These are phyloP conservation scores for Catharus minimus DNA, from an alignment of 2,113 vertebrate species.

Conservation along the genomic window DNA sequence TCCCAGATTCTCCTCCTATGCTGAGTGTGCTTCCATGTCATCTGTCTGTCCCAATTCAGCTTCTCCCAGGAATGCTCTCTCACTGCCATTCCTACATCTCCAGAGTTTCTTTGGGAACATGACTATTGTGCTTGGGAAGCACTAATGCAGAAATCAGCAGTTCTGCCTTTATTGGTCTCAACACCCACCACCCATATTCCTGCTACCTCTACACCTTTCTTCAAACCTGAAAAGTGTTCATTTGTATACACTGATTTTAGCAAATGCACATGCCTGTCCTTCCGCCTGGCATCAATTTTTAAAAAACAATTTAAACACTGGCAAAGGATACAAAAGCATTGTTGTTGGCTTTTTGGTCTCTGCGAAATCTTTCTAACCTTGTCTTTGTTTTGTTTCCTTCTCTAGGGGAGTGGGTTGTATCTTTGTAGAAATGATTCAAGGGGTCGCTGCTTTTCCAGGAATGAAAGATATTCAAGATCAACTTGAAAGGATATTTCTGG, in stretches of 20 bases:
- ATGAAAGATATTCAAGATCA: conserved; percentile 99
- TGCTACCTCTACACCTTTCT: neutral
- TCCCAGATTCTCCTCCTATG: neutral
- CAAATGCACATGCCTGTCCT: neutral
- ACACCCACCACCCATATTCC: neutral
- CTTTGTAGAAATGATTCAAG: conserved; percentile 98
- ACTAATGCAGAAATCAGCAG: neutral
- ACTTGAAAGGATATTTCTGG: conserved; percentile 97
- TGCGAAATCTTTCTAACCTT: neutral
- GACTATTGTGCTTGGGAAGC: neutral
- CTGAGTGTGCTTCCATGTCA: fast-evolving
- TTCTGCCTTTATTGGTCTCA: neutral
- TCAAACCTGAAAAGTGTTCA: neutral
- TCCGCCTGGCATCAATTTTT: neutral
- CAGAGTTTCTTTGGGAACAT: neutral
- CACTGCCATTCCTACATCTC: neutral
- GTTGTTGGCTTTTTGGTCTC: neutral
- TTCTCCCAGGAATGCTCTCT: neutral
- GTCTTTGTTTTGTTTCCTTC: neutral
- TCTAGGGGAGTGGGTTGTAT: conserved; percentile 96
- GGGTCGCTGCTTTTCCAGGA: conserved; percentile 95
- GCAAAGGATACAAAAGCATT: neutral
- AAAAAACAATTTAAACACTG: neutral
- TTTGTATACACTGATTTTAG: neutral
- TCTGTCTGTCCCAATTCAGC: neutral